Evolutionary conservation across 2,113 vertebrate species (phyloP).

Genomic region (Melanocharis versteri): DNA sequence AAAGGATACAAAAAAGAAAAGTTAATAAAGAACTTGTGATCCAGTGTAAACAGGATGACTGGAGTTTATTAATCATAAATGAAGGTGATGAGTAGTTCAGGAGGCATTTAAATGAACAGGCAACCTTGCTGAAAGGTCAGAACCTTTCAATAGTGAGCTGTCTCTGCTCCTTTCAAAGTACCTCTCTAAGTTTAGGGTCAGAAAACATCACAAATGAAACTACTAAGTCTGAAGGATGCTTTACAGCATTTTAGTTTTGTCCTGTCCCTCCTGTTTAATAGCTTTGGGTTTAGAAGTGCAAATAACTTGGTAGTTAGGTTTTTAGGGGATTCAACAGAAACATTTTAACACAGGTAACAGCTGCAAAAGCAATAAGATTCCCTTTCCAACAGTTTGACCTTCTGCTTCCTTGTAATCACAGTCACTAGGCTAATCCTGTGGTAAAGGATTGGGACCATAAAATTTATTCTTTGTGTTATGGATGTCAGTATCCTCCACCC

Average conservation of each 20-base stretch:
- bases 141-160: slow-evolving; percentile 54
- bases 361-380: background rate
- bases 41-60: slow-evolving; percentile 55
- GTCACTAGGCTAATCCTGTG: background rate
- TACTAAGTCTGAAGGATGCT: background rate
- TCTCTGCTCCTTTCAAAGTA: slow-evolving; percentile 51
- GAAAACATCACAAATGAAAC: slow-evolving; percentile 3
- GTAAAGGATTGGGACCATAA: background rate
- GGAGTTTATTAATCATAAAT: slow-evolving; percentile 71
- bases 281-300: background rate
- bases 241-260: background rate
- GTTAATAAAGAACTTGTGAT: slow-evolving; percentile 66
- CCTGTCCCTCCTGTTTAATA: background rate
- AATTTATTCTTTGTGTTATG: background rate
- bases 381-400: background rate
- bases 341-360: background rate
- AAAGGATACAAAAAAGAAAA: slow-evolving; percentile 49
- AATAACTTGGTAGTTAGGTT: background rate
- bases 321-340: background rate
- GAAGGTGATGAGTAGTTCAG: slow-evolving; percentile 58
- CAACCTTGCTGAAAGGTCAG: slow-evolving; percentile 71
- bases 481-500: background rate
- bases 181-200: slow-evolving; percentile 9
- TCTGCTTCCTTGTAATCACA: background rate
- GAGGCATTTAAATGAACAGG: slow-evolving; percentile 59